Conservation (phyloP, 2,888 invertebrate species). For the Phyto melanocephala region DNA sequence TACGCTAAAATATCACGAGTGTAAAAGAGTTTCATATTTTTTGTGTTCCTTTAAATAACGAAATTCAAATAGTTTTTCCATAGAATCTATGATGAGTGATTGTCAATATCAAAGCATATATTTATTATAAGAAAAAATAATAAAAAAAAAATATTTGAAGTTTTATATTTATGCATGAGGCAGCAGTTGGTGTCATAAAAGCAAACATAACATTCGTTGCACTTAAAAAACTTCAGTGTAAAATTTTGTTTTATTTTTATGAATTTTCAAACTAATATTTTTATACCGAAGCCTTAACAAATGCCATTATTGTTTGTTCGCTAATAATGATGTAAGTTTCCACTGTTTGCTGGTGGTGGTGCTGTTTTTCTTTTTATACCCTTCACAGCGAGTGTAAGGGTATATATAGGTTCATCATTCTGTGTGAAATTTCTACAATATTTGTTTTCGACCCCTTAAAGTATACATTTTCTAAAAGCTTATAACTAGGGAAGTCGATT, state of each 20-base stretch:
- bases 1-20: slow-evolving; percentile 60
- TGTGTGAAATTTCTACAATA: no score
- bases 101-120: slow-evolving; percentile 43
- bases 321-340: neutral
- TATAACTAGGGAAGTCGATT: no score
- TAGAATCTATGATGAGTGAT: slow-evolving; percentile 51
- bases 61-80: slow-evolving; percentile 50
- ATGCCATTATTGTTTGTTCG: neutral
- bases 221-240: slow-evolving; percentile 14
- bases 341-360: no score
- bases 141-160: no score
- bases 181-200: neutral
- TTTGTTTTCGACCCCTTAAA: no score
- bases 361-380: no score
- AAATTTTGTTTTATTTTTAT: slow-evolving; percentile 10
- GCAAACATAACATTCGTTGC: slow-evolving; percentile 14
- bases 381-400: no score
- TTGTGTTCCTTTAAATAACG: slow-evolving; percentile 22
- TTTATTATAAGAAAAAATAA: slow-evolving; percentile 1
- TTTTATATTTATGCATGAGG: slow-evolving; percentile 31
- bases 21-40: neutral
- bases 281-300: neutral
- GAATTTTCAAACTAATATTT: neutral
- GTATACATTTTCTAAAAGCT: no score
- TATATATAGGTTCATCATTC: no score